phyloP scores from a whole-genome alignment of 92 coral and sea anemone genomes.

The Scolanthus callimorphus region DNA sequence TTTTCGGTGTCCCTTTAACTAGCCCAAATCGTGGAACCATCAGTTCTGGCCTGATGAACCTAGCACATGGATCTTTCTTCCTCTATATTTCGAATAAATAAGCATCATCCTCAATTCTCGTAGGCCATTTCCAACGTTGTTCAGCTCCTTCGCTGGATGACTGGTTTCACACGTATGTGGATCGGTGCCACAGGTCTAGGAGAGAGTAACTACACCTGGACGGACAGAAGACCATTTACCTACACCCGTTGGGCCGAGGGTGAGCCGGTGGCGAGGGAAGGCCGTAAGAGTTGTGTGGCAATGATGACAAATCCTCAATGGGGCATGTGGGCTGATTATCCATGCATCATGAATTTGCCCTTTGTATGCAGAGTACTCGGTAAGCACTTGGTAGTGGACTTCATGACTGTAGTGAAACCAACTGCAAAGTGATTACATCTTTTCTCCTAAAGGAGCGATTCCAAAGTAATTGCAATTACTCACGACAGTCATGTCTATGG shows the following conservation, averaged over 20 bases:
- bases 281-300: conserved; percentile 39
- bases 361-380: conserved; percentile 51
- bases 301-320: conserved; percentile 28
- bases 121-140: no score
- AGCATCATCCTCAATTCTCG: no score
- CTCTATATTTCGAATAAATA: conserved; percentile 36
- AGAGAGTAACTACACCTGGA: conserved; percentile 45
- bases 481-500: no score
- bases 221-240: conserved; percentile 30
- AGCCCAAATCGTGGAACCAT: no score
- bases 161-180: conserved; percentile 49
- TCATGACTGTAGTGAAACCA: no score
- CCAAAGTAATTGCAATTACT: no score
- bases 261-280: conserved; percentile 41
- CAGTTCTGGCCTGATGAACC: no score
- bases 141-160: conserved; percentile 20
- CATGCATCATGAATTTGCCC: conserved; percentile 41
- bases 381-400: no score
- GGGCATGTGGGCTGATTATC: conserved; percentile 40
- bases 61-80: no score
- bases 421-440: no score
- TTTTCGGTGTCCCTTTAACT: no score
- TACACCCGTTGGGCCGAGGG: conserved; percentile 50
- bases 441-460: no score
- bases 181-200: conserved; percentile 57